These are phyloP conservation scores for Leptoclinus maculatus DNA, from an alignment of 2,797 vertebrate genomes.

Conservation along the genomic window DNA sequence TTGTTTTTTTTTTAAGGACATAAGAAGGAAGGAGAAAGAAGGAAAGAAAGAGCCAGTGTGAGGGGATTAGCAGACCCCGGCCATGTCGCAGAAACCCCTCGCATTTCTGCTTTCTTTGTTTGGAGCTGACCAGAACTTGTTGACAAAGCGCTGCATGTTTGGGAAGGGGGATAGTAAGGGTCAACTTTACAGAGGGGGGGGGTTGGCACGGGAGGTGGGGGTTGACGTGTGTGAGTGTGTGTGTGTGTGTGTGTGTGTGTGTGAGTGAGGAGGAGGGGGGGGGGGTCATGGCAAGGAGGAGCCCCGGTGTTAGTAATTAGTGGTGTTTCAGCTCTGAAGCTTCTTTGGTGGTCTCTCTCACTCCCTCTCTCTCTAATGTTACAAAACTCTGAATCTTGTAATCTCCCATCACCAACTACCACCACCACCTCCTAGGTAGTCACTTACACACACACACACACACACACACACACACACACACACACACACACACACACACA, in stretches of 20 bases:
- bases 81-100: constrained; percentile 91
- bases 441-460: constrained; percentile 52
- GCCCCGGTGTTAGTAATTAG: constrained; percentile 93
- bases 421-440: constrained; percentile 84
- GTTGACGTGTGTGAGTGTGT: constrained; percentile 65
- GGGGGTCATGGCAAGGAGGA: constrained; percentile 86
- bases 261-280: constrained; percentile 72
- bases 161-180: constrained; percentile 80
- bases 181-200: constrained; percentile 78
- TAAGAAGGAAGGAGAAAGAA: constrained; percentile 80
- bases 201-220: constrained; percentile 74
- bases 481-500: constrained; percentile 3
- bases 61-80: constrained; percentile 91
- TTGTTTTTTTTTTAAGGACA: constrained; percentile 73
- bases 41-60: constrained; percentile 88
- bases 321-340: constrained; percentile 89
- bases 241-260: constrained; percentile 63
- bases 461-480: constrained; percentile 47
- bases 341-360: constrained; percentile 93
- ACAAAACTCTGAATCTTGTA: constrained; percentile 93
- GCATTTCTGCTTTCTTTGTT: constrained; percentile 90
- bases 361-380: constrained; percentile 77
- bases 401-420: constrained; percentile 86
- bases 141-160: constrained; percentile 91
- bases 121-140: constrained; percentile 92